Percentiles rank a stretch among this genome's conserved stretches.
These are phyloP conservation scores for Diabrotica undecimpunctata DNA, from an alignment of 1,140 invertebrate species.

Conservation along the genomic window DNA sequence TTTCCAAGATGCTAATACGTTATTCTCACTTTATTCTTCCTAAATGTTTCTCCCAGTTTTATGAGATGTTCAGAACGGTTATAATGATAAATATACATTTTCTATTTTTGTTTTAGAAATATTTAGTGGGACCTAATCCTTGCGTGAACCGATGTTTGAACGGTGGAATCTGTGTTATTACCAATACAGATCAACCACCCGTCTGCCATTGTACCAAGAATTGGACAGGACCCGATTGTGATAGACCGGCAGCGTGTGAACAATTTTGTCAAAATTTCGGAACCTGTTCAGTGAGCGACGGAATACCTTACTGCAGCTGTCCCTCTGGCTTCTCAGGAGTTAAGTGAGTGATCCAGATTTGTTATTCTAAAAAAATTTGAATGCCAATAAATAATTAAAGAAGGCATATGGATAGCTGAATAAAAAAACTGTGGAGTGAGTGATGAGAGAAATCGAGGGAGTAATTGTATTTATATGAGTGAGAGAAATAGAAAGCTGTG, in stretches of 20 bases:
- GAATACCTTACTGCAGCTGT: slow-evolving; percentile 47
- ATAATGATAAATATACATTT: too few relatives aligned
- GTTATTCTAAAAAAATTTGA: neutral
- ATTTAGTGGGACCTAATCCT: slow-evolving; percentile 56
- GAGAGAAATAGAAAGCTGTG: too few relatives aligned
- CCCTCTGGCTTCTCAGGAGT: slow-evolving; percentile 18
- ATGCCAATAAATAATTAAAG: neutral
- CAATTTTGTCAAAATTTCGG: slow-evolving; percentile 59
- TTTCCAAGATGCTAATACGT: too few relatives aligned
- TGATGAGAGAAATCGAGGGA: too few relatives aligned
- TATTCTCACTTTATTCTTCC: too few relatives aligned
- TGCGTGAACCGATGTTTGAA: slow-evolving; percentile 59
- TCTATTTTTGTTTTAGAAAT: slow-evolving; percentile 28
- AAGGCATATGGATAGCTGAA: neutral
- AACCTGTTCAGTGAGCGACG: slow-evolving; percentile 50
- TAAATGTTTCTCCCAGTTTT: too few relatives aligned
- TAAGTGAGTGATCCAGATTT: neutral
- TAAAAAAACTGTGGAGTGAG: too few relatives aligned
- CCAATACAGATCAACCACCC: slow-evolving; percentile 41
- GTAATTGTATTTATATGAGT: too few relatives aligned
- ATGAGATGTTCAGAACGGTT: too few relatives aligned
- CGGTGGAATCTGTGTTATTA: slow-evolving; percentile 53
- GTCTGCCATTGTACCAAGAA: slow-evolving; percentile 57
- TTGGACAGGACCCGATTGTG: slow-evolving; percentile 57
- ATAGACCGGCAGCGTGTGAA: slow-evolving; percentile 51